Conservation (phyloP, 2,888 invertebrate genomes). For the Agonopterix arenella region DNA sequence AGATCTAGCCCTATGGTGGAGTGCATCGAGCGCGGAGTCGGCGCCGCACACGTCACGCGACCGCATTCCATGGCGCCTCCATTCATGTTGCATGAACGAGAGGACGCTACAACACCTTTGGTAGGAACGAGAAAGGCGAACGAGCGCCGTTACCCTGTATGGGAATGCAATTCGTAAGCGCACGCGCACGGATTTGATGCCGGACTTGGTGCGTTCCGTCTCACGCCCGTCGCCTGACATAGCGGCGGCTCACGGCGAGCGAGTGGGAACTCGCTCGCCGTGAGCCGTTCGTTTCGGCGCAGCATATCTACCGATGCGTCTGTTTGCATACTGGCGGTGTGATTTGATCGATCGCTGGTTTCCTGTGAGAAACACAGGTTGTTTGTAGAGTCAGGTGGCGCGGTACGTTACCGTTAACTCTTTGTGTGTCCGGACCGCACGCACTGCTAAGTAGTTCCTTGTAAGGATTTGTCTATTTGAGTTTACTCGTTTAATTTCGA, state of each 20-base stretch:
- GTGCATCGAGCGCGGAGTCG: slow-evolving; percentile 76
- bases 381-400: slow-evolving; percentile 61
- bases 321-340: slow-evolving; percentile 63
- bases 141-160: slow-evolving; percentile 66
- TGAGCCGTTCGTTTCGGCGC: slow-evolving; percentile 37
- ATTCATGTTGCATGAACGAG: slow-evolving; percentile 68
- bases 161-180: slow-evolving; percentile 71
- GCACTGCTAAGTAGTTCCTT: slow-evolving; percentile 17
- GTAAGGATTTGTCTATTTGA: slow-evolving; percentile 20
- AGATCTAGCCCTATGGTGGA: slow-evolving; percentile 57
- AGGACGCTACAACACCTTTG: slow-evolving; percentile 44
- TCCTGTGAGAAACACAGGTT: slow-evolving; percentile 68
- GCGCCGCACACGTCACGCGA: slow-evolving; percentile 78
- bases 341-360: slow-evolving; percentile 65
- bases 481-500: neutral
- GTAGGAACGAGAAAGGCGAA: slow-evolving; percentile 54
- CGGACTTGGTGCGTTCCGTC: slow-evolving; percentile 55
- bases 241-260: slow-evolving; percentile 43
- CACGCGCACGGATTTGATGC: slow-evolving; percentile 60
- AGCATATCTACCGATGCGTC: slow-evolving; percentile 49
- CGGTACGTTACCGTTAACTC: slow-evolving; percentile 52
- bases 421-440: slow-evolving; percentile 43
- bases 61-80: slow-evolving; percentile 78
- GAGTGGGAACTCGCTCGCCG: slow-evolving; percentile 37
- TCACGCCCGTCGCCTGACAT: slow-evolving; percentile 34